These are phyloP conservation scores for Kryptolebias marmoratus DNA, from an alignment of 2,113 vertebrate species.

Conservation along the genomic window DNA sequence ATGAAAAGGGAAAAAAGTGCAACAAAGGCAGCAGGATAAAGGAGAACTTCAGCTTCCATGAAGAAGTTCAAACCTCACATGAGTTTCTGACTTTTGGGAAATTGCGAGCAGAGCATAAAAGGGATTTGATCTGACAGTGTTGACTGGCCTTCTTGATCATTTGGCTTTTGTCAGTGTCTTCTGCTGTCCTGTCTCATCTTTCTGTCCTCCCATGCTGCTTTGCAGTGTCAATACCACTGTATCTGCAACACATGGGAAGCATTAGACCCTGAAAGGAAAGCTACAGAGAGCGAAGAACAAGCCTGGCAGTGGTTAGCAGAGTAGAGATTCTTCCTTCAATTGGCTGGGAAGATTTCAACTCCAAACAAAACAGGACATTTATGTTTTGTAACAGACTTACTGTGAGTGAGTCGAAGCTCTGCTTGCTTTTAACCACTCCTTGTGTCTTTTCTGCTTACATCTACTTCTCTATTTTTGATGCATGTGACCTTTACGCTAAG, in stretches of 20 bases:
- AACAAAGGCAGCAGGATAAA: too few relatives aligned
- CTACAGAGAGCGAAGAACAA: constrained; percentile 42
- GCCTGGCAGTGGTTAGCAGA: constrained; percentile 63
- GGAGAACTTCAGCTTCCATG: too few relatives aligned
- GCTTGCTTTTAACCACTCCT: too few relatives aligned
- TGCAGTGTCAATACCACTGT: constrained; percentile 46
- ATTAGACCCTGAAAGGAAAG: constrained; percentile 66
- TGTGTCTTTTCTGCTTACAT: too few relatives aligned
- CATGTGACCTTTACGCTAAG: too few relatives aligned
- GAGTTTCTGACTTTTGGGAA: constrained; percentile 16
- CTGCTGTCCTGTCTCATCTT: not conserved
- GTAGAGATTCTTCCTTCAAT: constrained; percentile 42
- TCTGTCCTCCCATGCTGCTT: constrained; percentile 8
- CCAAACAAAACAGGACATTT: constrained; percentile 18
- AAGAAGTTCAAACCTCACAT: too few relatives aligned
- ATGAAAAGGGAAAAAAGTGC: too few relatives aligned
- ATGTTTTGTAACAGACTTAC: too few relatives aligned
- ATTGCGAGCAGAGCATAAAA: constrained; percentile 32
- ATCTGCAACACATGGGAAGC: constrained; percentile 67
- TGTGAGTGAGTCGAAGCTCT: too few relatives aligned
- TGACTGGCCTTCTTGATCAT: constrained; percentile 5
- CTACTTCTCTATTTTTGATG: too few relatives aligned
- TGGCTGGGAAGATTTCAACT: constrained; percentile 29
- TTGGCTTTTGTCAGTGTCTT: constrained; percentile 22
- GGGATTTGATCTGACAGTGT: constrained; percentile 34